phyloP scores from a whole-genome alignment of 2,797 vertebrate genomes.

The Sandelia bainsii region DNA sequence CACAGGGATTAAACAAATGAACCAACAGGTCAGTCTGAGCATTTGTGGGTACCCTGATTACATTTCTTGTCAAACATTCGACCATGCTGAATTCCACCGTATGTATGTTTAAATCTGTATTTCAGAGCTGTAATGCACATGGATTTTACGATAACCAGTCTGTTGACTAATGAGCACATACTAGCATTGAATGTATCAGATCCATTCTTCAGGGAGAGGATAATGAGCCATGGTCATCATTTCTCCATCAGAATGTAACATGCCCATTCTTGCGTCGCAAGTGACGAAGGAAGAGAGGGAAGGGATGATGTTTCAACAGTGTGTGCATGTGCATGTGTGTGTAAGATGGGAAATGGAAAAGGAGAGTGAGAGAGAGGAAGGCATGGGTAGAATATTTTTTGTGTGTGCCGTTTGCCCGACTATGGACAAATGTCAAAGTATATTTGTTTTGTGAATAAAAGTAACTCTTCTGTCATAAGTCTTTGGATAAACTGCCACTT shows the following conservation, averaged over 20 bases:
- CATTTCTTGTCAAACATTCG: slow-evolving; percentile 44
- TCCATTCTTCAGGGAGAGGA: slow-evolving; percentile 83
- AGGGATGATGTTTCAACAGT: slow-evolving; percentile 19
- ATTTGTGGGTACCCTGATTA: slow-evolving; percentile 38
- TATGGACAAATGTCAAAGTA: slow-evolving; percentile 48
- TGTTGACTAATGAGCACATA: slow-evolving; percentile 68
- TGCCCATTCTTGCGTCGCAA: slow-evolving; percentile 33
- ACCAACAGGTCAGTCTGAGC: slow-evolving; percentile 29
- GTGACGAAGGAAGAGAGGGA: slow-evolving; percentile 2
- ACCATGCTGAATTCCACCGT: slow-evolving; percentile 30
- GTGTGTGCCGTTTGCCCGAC: slow-evolving; percentile 50
- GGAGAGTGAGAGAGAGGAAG: slow-evolving; percentile 23
- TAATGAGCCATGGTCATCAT: slow-evolving; percentile 81
- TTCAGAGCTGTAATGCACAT: slow-evolving; percentile 46
- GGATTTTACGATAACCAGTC: slow-evolving; percentile 41
- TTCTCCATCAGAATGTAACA: slow-evolving; percentile 78
- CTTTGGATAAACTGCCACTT: slow-evolving; percentile 54
- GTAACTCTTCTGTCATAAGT: slow-evolving; percentile 48
- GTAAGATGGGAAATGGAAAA: slow-evolving; percentile 31
- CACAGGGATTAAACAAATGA: slow-evolving; percentile 16
- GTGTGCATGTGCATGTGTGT: slow-evolving; percentile 67
- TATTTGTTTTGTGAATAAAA: slow-evolving; percentile 52
- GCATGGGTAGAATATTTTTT: slow-evolving; percentile 40
- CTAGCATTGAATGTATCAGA: slow-evolving; percentile 80
- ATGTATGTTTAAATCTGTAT: slow-evolving; percentile 28